Percentiles rank a stretch among this genome's conserved stretches.
Evolutionary conservation across 2,888 invertebrate genomes (phyloP).

Genomic region (Diarsia dahlii): DNA sequence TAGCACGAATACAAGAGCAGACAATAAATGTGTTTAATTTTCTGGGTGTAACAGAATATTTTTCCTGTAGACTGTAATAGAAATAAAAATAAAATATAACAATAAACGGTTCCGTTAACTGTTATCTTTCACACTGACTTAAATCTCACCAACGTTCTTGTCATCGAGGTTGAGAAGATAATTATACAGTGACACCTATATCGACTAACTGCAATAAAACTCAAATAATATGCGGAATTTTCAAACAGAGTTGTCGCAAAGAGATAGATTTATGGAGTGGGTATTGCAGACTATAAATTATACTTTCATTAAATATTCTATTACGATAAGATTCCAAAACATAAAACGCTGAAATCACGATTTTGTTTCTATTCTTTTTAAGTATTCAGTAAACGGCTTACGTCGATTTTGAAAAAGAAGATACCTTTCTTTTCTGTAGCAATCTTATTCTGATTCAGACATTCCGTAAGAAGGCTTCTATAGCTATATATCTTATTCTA

Average conservation of each 20-base stretch:
- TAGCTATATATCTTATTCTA: background rate
- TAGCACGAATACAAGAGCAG: too few species aligned
- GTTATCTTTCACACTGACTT: too few species aligned
- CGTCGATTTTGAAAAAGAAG: conserved; percentile 7
- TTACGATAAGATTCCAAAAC: too few species aligned
- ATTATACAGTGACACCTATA: too few species aligned
- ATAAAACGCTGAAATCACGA: conserved; percentile 6
- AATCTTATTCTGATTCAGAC: conserved; percentile 54
- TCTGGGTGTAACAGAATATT: too few species aligned
- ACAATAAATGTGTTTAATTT: too few species aligned
- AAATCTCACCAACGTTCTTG: too few species aligned
- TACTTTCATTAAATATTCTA: background rate
- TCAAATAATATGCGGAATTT: conserved; percentile 13
- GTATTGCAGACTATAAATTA: background rate
- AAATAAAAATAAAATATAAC: too few species aligned
- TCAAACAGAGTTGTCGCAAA: conserved; percentile 4
- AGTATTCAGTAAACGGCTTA: conserved; percentile 17
- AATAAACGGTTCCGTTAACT: too few species aligned
- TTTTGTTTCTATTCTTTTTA: conserved; percentile 17
- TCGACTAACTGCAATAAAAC: background rate
- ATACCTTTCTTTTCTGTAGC: conserved; percentile 7
- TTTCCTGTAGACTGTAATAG: too few species aligned
- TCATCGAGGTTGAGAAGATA: too few species aligned
- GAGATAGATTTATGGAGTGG: conserved; percentile 19
- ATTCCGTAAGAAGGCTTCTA: conserved; percentile 44